Percentiles rank a stretch among this genome's conserved stretches.
These are phyloP conservation scores for Geotria australis DNA, from an alignment of 2,797 vertebrate genomes.

Conservation along the genomic window DNA sequence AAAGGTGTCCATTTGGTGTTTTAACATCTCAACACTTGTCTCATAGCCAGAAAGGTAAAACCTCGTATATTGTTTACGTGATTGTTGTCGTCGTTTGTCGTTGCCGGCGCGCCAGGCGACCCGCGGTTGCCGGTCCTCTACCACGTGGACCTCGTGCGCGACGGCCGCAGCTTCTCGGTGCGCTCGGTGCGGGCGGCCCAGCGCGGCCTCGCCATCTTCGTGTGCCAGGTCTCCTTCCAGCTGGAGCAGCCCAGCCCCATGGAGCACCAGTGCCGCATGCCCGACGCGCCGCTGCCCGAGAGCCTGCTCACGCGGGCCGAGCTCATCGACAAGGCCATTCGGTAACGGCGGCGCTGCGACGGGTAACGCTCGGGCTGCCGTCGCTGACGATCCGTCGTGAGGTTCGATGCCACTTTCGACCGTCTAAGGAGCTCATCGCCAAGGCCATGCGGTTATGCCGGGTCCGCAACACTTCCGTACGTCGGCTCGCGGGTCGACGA, in stretches of 20 bases:
- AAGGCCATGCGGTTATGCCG: no score
- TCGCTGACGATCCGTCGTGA: no score
- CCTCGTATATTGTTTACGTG: no score
- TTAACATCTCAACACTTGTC: no score
- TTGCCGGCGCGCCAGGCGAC: constrained; percentile 23
- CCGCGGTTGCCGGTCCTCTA: constrained; percentile 57
- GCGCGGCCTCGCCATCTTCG: constrained; percentile 47
- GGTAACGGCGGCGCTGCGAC: constrained; percentile 9
- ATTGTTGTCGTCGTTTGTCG: no score
- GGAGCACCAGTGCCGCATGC: constrained; percentile 65
- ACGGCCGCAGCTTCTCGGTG: constrained; percentile 49
- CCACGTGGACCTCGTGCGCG: constrained; percentile 49
- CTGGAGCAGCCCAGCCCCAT: constrained; percentile 32
- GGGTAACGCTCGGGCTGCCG: no score
- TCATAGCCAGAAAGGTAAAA: no score
- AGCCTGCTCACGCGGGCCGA: constrained; percentile 30
- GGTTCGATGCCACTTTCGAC: no score
- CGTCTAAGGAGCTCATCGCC: no score
- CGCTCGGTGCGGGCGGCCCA: constrained; percentile 64
- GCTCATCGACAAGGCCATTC: constrained; percentile 32
- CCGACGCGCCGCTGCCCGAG: constrained; percentile 28
- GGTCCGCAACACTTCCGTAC: no score
- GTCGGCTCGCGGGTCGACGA: no score
- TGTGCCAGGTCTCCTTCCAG: constrained; percentile 65
- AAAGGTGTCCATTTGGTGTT: no score